Percentiles rank a stretch among this genome's conserved stretches.
phyloP scores from a whole-genome alignment of 2,113 vertebrate species.

The Pagrus major region DNA sequence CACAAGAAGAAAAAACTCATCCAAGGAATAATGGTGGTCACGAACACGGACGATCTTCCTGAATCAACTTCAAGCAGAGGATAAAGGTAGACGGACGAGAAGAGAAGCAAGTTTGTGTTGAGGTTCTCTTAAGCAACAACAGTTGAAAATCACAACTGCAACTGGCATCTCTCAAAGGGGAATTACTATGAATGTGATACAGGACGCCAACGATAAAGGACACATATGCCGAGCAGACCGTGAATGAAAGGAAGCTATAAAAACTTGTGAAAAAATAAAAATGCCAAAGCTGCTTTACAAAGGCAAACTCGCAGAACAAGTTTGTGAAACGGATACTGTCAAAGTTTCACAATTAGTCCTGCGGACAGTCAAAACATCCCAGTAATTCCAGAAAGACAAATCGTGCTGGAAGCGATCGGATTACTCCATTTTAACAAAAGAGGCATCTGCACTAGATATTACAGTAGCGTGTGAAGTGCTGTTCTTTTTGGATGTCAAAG shows the following conservation, averaged over 20 bases:
- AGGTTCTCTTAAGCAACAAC: slow-evolving; percentile 17
- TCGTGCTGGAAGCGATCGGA: slow-evolving; percentile 33
- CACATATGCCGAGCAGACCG: slow-evolving; percentile 38
- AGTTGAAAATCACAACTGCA: slow-evolving; percentile 5
- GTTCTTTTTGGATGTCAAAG: slow-evolving; percentile 10
- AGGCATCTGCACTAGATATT: slow-evolving; percentile 12
- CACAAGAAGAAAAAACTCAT: neutral
- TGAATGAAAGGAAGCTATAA: slow-evolving; percentile 18
- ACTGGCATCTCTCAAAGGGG: slow-evolving; percentile 3
- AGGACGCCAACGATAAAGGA: slow-evolving; percentile 13
- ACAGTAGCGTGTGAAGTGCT: slow-evolving; percentile 42
- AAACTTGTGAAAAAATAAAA: neutral
- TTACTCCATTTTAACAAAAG: slow-evolving; percentile 55
- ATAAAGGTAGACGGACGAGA: neutral
- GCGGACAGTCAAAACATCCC: slow-evolving; percentile 40
- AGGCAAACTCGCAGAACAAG: slow-evolving; percentile 45
- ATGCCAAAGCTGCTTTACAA: slow-evolving; percentile 12
- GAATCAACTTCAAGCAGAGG: neutral
- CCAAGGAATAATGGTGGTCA: neutral
- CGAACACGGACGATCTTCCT: neutral
- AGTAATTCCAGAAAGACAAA: slow-evolving; percentile 43
- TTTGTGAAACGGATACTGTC: slow-evolving; percentile 48
- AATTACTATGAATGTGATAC: slow-evolving; percentile 32
- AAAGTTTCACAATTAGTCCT: slow-evolving; percentile 39
- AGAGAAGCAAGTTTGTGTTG: neutral